Evolutionary conservation across 2,113 vertebrate genomes (phyloP).

Genomic region (Phoenicopterus ruber): DNA sequence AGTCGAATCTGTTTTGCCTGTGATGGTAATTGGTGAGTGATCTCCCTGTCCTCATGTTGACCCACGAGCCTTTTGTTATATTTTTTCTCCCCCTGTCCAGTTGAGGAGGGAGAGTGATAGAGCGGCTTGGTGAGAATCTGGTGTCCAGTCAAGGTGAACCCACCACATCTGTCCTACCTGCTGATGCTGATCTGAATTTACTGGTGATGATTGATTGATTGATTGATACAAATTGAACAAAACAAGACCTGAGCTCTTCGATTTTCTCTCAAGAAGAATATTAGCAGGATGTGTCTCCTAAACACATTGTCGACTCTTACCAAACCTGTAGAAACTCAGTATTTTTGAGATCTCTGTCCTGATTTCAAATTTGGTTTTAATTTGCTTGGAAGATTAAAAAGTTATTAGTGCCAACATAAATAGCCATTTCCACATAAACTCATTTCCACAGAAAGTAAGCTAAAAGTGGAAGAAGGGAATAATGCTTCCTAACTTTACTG

Average conservation of each 20-base stretch:
- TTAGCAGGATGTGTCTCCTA: neutral
- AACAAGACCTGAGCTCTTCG: neutral
- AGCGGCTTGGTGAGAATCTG: neutral
- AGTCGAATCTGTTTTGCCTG: too few relatives aligned
- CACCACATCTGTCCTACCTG: neutral
- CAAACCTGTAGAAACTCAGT: neutral
- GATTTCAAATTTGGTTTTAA: neutral
- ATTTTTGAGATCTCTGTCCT: neutral
- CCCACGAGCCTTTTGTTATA: too few relatives aligned
- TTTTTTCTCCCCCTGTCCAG: neutral
- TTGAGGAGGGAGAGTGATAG: neutral
- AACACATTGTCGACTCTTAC: neutral
- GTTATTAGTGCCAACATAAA: neutral
- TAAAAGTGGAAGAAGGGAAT: neutral
- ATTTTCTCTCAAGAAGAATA: neutral
- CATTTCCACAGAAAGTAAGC: neutral
- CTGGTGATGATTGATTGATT: neutral
- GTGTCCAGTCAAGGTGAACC: neutral
- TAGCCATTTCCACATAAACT: neutral
- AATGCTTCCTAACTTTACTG: neutral
- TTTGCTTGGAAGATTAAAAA: neutral
- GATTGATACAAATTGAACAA: neutral
- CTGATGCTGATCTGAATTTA: neutral
- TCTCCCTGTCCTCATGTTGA: too few relatives aligned
- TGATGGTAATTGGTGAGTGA: too few relatives aligned